Evolutionary conservation across 2,113 vertebrate species (phyloP).

Genomic region (Peromyscus maniculatus): DNA sequence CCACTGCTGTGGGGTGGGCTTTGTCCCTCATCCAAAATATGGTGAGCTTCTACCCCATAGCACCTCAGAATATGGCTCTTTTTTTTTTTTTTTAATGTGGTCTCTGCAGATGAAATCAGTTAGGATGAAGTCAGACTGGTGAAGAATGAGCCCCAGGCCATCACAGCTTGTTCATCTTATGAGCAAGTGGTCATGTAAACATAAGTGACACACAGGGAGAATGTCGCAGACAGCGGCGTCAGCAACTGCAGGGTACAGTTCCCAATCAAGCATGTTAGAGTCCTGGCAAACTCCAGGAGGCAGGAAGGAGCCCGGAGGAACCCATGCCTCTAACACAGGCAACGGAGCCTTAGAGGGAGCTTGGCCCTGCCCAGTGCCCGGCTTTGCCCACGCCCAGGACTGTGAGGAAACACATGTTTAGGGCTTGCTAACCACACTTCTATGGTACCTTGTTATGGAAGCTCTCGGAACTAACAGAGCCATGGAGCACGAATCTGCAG

Average conservation of each 20-base stretch:
- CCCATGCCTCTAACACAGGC: no score
- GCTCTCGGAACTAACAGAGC: not conserved
- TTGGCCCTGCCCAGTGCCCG: not conserved
- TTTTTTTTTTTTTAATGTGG: not conserved
- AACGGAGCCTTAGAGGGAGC: not conserved
- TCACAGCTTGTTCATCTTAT: not conserved
- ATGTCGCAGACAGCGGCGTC: fast-evolving
- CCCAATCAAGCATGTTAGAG: not conserved
- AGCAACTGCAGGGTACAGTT: not conserved
- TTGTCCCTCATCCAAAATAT: not conserved
- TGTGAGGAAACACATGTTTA: not conserved
- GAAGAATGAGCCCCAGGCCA: not conserved
- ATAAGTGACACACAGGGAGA: not conserved
- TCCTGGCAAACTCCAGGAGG: not conserved
- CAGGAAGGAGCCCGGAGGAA: not conserved
- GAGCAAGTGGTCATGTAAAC: not conserved
- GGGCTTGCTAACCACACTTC: not conserved
- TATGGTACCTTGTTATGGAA: not conserved
- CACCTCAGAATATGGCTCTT: not conserved
- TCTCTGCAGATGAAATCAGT: not conserved
- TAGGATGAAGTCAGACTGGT: not conserved
- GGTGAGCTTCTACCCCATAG: not conserved
- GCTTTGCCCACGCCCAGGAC: not conserved
- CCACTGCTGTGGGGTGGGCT: not conserved
- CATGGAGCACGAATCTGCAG: not conserved